These are phyloP conservation scores for Moxostoma hubbsi DNA, from an alignment of 2,797 vertebrate genomes.

Conservation along the genomic window DNA sequence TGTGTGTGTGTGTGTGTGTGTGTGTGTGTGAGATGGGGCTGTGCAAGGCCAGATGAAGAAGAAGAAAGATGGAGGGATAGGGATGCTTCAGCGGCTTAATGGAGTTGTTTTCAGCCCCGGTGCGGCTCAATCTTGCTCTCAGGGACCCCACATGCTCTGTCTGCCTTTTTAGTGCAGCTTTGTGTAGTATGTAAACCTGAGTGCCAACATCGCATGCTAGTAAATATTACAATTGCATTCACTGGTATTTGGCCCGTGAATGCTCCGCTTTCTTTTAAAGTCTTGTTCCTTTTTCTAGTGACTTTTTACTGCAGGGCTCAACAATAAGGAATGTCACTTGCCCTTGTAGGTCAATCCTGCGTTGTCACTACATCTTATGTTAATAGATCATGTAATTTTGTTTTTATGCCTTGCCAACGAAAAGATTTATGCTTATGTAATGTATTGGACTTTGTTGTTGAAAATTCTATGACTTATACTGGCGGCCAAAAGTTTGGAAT, in stretches of 20 bases:
- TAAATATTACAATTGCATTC: slow-evolving; percentile 26
- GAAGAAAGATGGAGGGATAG: slow-evolving; percentile 61
- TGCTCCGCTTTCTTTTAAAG: background rate
- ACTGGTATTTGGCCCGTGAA: background rate
- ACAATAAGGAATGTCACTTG: too few species aligned
- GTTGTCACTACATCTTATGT: too few species aligned
- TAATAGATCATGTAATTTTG: too few species aligned
- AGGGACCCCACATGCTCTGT: slow-evolving; percentile 30
- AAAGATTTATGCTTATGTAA: too few species aligned
- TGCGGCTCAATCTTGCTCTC: slow-evolving; percentile 44
- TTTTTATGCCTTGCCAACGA: too few species aligned
- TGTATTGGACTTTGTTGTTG: too few species aligned
- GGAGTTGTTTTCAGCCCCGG: slow-evolving; percentile 59
- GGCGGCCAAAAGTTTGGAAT: too few species aligned
- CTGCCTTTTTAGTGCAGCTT: slow-evolving; percentile 19
- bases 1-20: slow-evolving; percentile 34
- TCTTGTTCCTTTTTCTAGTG: too few species aligned
- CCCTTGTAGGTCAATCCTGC: too few species aligned
- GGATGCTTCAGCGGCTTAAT: slow-evolving; percentile 58
- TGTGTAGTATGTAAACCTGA: slow-evolving; percentile 37
- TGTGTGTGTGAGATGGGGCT: slow-evolving; percentile 55
- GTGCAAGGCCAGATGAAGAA: slow-evolving; percentile 61
- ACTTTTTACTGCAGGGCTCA: too few species aligned
- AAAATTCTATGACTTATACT: too few species aligned
- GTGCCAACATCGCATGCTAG: slow-evolving; percentile 15